Evolutionary conservation across 2,797 vertebrate genomes (phyloP).

Genomic region (Tapera naevia): DNA sequence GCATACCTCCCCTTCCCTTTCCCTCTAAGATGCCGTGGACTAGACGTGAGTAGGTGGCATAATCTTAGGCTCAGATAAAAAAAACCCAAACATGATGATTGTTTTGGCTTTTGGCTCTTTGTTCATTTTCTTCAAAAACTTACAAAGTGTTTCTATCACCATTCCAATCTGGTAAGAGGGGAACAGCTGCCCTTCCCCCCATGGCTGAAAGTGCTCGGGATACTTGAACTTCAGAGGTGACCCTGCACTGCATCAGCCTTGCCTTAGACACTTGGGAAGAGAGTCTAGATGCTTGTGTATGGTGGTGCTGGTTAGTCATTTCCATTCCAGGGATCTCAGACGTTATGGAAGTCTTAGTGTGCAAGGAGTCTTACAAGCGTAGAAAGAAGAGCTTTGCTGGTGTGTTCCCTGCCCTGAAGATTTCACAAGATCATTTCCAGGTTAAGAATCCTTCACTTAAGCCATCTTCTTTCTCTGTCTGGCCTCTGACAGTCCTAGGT

Average conservation of each 20-base stretch:
- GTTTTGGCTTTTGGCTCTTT: not conserved
- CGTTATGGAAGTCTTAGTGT: not conserved
- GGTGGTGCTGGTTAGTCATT: not conserved
- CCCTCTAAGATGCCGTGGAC: not conserved
- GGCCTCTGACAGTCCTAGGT: not conserved
- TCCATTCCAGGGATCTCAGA: not conserved
- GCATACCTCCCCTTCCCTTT: not conserved
- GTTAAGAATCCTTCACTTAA: not conserved
- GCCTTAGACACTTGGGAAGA: not conserved
- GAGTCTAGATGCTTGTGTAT: not conserved
- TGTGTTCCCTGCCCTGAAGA: not conserved
- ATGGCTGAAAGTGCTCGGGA: not conserved
- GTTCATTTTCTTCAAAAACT: constrained; percentile 3
- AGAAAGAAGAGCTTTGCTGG: not conserved
- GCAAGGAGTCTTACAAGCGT: not conserved
- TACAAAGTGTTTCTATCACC: not conserved
- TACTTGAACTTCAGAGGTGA: not conserved
- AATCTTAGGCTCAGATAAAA: not conserved
- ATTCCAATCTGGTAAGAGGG: not conserved
- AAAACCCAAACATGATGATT: not conserved
- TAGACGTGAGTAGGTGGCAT: not conserved
- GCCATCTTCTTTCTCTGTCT: not conserved
- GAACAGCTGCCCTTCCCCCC: not conserved
- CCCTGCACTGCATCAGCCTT: not conserved
- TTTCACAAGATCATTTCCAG: constrained; percentile 20